Evolutionary conservation across 2,888 invertebrate genomes (phyloP), one percentile per base, ranked within the genome.

Genomic region (Scaptomyza polygonia): DNA sequence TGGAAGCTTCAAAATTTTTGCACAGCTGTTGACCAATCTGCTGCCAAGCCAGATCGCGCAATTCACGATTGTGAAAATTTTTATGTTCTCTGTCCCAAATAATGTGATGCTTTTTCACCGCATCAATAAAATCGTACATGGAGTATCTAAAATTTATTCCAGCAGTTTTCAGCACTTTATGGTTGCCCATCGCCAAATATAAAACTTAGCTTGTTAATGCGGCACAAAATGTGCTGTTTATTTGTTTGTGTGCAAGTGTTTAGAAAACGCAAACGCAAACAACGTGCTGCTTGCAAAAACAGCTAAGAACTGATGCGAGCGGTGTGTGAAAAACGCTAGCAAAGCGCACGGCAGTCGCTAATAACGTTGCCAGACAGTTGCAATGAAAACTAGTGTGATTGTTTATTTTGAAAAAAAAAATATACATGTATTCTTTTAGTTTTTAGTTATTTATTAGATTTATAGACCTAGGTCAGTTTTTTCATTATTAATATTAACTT

Each of bases 91-190:
- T 69, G 47, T 88, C 71, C 88, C 88, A 88, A 5, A 88, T 70
- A 5, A 84, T 72, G 6, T 69, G 39, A 14, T 71, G 80, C 29
- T 65, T 64, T 14, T 79, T 71, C 1, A 88, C 77, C 2, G 85
- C 77, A 8, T 82, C 73, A 29, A 88, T 86, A 6, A 88, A 88
- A 42, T 89, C 85, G 32, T 82, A 82, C 79, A 88, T 86, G 3
- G 85, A 84, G 36, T 85, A 88, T 1, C 77, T 56, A 1, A 77
- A 21, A 32, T 83, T 79, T 11, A 42, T 65, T 27, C 82, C 84
- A 9, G 83, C 76, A 2, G 78, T 73, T 57, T 82, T 79, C 0
- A 88, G n/a, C 16, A 79, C 73, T 54, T 83, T 86, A 49, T 82
- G 78, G 36, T 85, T 85, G 11, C 83, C 83, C 83, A 88, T 86